phyloP scores from a whole-genome alignment of 2,888 invertebrate species.

The Ephialtes manifestator region DNA sequence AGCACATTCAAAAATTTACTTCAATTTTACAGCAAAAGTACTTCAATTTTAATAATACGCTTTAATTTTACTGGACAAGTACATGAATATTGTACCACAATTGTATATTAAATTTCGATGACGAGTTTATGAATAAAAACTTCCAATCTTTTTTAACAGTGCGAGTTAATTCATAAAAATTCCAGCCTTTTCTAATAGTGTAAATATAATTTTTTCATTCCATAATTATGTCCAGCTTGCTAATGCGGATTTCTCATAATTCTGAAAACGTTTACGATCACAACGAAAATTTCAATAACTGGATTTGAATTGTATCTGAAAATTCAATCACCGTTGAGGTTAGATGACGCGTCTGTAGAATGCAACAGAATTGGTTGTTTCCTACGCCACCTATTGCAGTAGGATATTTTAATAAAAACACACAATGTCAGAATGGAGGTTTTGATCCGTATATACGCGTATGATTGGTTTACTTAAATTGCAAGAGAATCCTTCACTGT shows the following conservation, averaged over 20 bases:
- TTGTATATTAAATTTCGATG: too few relatives aligned
- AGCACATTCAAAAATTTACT: too few relatives aligned
- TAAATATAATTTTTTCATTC: not conserved
- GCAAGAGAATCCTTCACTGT: too few relatives aligned
- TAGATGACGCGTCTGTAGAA: not conserved
- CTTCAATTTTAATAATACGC: too few relatives aligned
- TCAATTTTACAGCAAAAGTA: too few relatives aligned
- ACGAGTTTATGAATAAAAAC: too few relatives aligned
- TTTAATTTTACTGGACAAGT: too few relatives aligned
- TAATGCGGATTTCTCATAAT: not conserved
- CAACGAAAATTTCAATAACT: not conserved
- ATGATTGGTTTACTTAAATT: not conserved
- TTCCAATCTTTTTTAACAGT: too few relatives aligned
- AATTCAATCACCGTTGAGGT: constrained; percentile 3
- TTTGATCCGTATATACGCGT: not conserved
- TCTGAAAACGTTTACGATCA: not conserved
- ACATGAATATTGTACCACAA: too few relatives aligned
- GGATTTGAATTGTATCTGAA: not conserved
- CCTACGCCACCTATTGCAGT: not conserved
- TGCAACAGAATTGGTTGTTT: not conserved
- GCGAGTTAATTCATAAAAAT: too few relatives aligned
- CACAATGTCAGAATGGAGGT: not conserved
- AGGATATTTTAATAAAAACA: not conserved
- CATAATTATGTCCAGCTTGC: not conserved
- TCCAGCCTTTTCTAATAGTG: too few relatives aligned